phyloP scores from a whole-genome alignment of 2,888 invertebrate genomes.

The Dorcus parallelipipedus region DNA sequence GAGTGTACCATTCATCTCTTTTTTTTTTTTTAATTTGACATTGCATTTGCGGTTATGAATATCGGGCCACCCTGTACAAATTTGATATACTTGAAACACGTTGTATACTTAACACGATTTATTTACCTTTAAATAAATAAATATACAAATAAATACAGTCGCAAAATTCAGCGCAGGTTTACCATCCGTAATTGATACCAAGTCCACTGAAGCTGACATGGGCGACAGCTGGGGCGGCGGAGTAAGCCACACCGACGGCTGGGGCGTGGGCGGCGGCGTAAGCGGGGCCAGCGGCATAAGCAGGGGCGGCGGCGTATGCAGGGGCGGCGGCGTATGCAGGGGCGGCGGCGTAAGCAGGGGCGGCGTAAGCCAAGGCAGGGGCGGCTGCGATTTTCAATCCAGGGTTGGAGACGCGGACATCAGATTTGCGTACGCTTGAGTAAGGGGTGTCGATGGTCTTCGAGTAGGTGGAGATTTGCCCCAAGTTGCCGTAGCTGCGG shows the following conservation, averaged over 20 bases:
- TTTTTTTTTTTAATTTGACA: no score
- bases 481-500: slow-evolving; percentile 64
- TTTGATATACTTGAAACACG: no score
- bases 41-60: no score
- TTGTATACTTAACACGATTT: no score
- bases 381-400: slow-evolving; percentile 43
- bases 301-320: slow-evolving; percentile 44
- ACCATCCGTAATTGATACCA: slow-evolving; percentile 24
- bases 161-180: not conserved
- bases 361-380: slow-evolving; percentile 38
- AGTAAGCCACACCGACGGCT: slow-evolving; percentile 39
- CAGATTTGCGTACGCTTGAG: slow-evolving; percentile 67
- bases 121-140: no score
- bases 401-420: slow-evolving; percentile 68
- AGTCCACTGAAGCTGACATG: slow-evolving; percentile 23
- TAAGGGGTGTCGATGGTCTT: slow-evolving; percentile 71
- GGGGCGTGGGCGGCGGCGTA: slow-evolving; percentile 41
- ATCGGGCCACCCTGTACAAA: no score
- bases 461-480: slow-evolving; percentile 65
- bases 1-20: no score
- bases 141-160: no score
- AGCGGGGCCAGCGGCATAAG: slow-evolving; percentile 43
- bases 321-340: slow-evolving; percentile 45
- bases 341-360: slow-evolving; percentile 23
- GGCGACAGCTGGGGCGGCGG: slow-evolving; percentile 50